These are phyloP conservation scores for Aquatica leii DNA, from an alignment of 2,888 invertebrate genomes.

Conservation along the genomic window DNA sequence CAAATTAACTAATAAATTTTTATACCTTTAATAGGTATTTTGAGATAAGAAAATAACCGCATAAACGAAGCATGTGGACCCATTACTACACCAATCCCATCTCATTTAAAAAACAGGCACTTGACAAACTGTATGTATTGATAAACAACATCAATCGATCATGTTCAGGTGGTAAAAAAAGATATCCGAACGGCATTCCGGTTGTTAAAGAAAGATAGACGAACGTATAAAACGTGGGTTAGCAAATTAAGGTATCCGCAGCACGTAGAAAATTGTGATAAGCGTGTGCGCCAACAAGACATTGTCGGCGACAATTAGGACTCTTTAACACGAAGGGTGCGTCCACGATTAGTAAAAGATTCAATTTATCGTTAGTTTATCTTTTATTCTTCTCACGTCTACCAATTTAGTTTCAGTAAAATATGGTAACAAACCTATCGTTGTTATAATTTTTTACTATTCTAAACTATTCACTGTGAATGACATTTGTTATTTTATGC, in stretches of 20 bases:
- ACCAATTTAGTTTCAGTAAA: constrained; percentile 16
- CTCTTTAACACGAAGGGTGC: constrained; percentile 51
- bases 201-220: constrained; percentile 23
- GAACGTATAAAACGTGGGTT: constrained; percentile 41
- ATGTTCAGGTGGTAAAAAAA: constrained; percentile 40
- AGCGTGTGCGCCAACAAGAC: constrained; percentile 48
- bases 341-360: constrained; percentile 44
- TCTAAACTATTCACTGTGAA: not conserved
- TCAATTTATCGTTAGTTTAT: constrained; percentile 26
- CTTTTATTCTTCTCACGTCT: constrained; percentile 25
- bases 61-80: constrained; percentile 11
- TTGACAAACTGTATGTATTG: constrained; percentile 54
- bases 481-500: too few relatives aligned
- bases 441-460: constrained; percentile 1
- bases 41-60: not conserved
- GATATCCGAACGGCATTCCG: constrained; percentile 27
- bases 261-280: constrained; percentile 50
- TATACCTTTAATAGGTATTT: too few relatives aligned
- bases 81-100: constrained; percentile 40
- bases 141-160: constrained; percentile 54
- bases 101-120: constrained; percentile 53
- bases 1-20: too few relatives aligned
- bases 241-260: constrained; percentile 53
- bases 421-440: not conserved
- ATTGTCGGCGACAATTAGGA: constrained; percentile 53